These are phyloP conservation scores for Rhyzopertha dominica DNA, from an alignment of 1,140 invertebrate species.

Conservation along the genomic window DNA sequence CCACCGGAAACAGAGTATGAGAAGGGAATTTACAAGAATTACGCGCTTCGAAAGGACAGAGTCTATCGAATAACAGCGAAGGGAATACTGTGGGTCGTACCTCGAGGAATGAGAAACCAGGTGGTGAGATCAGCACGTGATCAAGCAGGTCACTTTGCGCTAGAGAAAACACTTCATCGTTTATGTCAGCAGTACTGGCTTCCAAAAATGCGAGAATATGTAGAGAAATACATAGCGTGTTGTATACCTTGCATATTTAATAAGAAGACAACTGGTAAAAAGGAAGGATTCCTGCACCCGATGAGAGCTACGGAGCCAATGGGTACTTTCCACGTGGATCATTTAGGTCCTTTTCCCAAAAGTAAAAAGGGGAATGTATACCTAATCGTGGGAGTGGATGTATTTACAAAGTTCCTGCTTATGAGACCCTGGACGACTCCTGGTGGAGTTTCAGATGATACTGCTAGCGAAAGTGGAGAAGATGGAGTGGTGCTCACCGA, in stretches of 20 bases:
- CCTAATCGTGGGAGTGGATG: slow-evolving; percentile 18
- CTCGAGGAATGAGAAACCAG: slow-evolving; percentile 29
- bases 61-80: slow-evolving; percentile 29
- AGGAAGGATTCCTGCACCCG: slow-evolving; percentile 32
- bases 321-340: slow-evolving; percentile 29
- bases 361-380: slow-evolving; percentile 21
- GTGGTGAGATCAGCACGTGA: slow-evolving; percentile 36
- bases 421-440: too few species aligned
- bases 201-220: slow-evolving; percentile 31
- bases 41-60: slow-evolving; percentile 26
- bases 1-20: slow-evolving; percentile 19
- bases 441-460: too few species aligned
- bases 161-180: slow-evolving; percentile 35
- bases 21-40: slow-evolving; percentile 28
- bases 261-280: slow-evolving; percentile 24
- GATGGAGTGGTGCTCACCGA: too few species aligned
- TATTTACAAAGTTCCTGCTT: slow-evolving; percentile 20
- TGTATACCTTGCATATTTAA: slow-evolving; percentile 23
- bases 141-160: slow-evolving; percentile 35
- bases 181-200: slow-evolving; percentile 38
- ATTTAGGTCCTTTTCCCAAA: slow-evolving; percentile 30
- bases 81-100: slow-evolving; percentile 37
- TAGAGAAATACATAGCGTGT: slow-evolving; percentile 29
- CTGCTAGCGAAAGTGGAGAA: too few species aligned
- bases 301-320: slow-evolving; percentile 27